Evolutionary conservation across 2,113 vertebrate species (phyloP).

Genomic region (Maylandia zebra): DNA sequence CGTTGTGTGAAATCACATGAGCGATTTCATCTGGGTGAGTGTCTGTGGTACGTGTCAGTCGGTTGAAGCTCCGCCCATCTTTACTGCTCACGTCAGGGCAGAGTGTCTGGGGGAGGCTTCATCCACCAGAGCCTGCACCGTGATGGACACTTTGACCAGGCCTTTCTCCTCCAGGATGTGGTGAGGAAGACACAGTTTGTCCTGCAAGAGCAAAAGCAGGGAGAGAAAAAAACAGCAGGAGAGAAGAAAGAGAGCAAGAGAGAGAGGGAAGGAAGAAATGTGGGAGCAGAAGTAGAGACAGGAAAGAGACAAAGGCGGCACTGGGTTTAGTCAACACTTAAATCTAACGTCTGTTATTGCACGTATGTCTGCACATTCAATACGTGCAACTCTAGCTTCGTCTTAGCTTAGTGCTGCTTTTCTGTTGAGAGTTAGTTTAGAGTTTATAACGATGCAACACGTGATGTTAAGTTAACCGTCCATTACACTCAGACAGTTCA

Average conservation of each 20-base stretch:
- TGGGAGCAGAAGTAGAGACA: background rate
- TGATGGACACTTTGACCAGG: slow-evolving; percentile 85
- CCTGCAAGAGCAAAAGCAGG: slow-evolving; percentile 67
- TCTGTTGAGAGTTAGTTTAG: background rate
- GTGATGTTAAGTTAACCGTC: background rate
- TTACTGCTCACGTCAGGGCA: slow-evolving; percentile 72
- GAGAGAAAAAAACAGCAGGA: background rate
- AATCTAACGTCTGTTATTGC: background rate
- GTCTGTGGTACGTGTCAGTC: background rate
- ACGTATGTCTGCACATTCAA: background rate
- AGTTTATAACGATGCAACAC: background rate
- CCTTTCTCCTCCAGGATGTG: slow-evolving; percentile 97
- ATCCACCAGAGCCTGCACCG: slow-evolving; percentile 87
- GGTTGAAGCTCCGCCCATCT: background rate
- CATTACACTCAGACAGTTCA: background rate
- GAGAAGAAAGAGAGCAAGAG: background rate
- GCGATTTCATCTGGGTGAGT: background rate
- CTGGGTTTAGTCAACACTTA: background rate
- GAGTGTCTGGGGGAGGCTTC: slow-evolving; percentile 68
- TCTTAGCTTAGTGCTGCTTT: background rate
- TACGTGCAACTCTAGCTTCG: background rate
- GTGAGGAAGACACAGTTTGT: slow-evolving; percentile 93
- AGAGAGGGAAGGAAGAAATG: background rate
- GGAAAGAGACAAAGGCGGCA: background rate
- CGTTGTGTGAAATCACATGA: background rate